These are phyloP conservation scores for Drosophila setifemur DNA, from an alignment of 1,140 invertebrate species.

Conservation along the genomic window DNA sequence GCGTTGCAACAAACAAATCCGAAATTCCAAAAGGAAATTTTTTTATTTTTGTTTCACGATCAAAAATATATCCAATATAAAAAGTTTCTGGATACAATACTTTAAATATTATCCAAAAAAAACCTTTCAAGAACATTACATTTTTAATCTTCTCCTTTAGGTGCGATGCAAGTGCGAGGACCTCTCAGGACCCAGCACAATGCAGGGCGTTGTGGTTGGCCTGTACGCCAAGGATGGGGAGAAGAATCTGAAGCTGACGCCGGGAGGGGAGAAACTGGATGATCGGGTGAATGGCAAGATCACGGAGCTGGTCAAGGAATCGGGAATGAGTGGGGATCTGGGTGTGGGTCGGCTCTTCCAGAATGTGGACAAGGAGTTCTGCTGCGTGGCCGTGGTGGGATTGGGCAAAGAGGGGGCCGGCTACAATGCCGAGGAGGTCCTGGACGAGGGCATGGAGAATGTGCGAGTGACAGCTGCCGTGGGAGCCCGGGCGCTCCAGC, in stretches of 20 bases:
- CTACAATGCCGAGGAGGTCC: conserved; percentile 85
- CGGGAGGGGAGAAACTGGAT: conserved; percentile 67
- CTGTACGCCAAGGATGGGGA: conserved; percentile 84
- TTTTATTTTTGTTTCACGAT: too few species aligned
- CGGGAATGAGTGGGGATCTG: conserved; percentile 65
- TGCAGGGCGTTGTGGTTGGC: conserved; percentile 45
- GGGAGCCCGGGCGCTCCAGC: conserved; percentile 84
- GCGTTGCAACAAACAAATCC: too few species aligned
- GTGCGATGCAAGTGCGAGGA: conserved; percentile 35
- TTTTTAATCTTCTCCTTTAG: background rate
- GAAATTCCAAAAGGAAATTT: too few species aligned
- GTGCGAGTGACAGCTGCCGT: conserved; percentile 83
- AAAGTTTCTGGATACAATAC: too few species aligned
- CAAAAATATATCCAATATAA: too few species aligned
- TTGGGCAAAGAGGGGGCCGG: conserved; percentile 85
- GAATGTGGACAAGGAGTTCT: conserved; percentile 86
- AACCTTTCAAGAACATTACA: too few species aligned
- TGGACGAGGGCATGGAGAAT: conserved; percentile 86
- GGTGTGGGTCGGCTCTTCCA: conserved; percentile 84
- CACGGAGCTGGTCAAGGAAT: conserved; percentile 51
- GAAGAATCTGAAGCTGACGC: conserved; percentile 79
- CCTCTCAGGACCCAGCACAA: background rate
- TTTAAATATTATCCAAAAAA: too few species aligned
- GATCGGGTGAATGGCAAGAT: conserved; percentile 65
- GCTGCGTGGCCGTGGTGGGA: conserved; percentile 86